Percentiles rank a stretch among this genome's conserved stretches.
These are phyloP conservation scores for Pinctada fucata DNA, from an alignment of 2,888 invertebrate genomes.

Conservation along the genomic window DNA sequence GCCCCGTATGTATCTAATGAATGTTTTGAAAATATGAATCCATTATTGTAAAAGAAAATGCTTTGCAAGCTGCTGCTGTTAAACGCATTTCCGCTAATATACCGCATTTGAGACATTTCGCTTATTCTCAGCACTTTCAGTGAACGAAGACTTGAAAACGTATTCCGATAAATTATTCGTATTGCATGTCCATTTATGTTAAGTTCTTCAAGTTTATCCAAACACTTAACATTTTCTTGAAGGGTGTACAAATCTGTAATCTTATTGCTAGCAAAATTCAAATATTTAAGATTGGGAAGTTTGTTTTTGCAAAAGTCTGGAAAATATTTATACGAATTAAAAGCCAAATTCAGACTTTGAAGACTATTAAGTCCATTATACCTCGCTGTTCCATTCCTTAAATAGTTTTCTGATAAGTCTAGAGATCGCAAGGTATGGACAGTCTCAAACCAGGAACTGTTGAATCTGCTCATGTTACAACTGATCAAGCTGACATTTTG, in stretches of 20 bases:
- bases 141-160: slow-evolving; percentile 10
- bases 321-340: slow-evolving; percentile 13
- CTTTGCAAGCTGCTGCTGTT: slow-evolving; percentile 3
- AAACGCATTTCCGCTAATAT: slow-evolving; percentile 7
- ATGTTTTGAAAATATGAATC: background rate
- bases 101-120: slow-evolving; percentile 3
- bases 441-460: background rate
- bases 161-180: slow-evolving; percentile 26
- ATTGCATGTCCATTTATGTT: slow-evolving; percentile 30
- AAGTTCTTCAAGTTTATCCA: slow-evolving; percentile 23
- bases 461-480: slow-evolving; percentile 4
- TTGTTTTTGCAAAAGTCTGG: slow-evolving; percentile 25
- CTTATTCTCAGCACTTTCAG: background rate
- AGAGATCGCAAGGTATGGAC: background rate
- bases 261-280: slow-evolving; percentile 16
- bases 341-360: slow-evolving; percentile 1
- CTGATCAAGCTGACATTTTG: background rate
- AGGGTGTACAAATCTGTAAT: slow-evolving; percentile 16
- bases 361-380: slow-evolving; percentile 18
- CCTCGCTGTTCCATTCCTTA: background rate
- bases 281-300: slow-evolving; percentile 1
- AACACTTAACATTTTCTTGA: slow-evolving; percentile 27
- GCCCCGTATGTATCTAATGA: background rate
- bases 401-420: slow-evolving; percentile 22
- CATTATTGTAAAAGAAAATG: background rate